Conservation (phyloP, 2,113 vertebrate genomes). For the Psephotus haematonotus region DNA sequence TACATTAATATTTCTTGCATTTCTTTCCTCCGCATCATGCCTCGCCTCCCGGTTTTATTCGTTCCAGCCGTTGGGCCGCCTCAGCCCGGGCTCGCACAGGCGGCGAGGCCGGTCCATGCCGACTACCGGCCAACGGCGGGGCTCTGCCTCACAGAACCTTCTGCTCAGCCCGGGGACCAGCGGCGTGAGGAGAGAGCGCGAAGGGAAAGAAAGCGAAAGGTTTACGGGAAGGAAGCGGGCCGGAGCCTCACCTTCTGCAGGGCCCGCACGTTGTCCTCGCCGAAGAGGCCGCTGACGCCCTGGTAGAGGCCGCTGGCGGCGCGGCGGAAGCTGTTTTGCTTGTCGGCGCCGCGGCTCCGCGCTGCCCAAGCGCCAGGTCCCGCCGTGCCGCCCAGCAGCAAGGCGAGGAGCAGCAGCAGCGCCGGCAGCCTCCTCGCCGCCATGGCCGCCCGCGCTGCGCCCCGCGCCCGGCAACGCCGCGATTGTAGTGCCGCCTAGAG, state of each 20-base stretch:
- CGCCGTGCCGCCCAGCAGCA: conserved; percentile 64
- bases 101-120: neutral
- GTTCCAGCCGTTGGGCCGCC: neutral
- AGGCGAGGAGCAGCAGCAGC: neutral
- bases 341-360: conserved; percentile 78
- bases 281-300: conserved; percentile 84
- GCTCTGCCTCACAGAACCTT: neutral
- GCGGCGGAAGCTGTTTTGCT: conserved; percentile 86
- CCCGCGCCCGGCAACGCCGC: neutral
- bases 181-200: neutral
- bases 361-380: conserved; percentile 72
- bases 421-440: neutral
- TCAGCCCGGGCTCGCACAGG: neutral
- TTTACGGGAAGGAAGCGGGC: neutral
- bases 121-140: neutral
- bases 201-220: neutral
- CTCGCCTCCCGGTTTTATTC: neutral
- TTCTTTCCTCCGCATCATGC: neutral
- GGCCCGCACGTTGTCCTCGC: conserved; percentile 89
- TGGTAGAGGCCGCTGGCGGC: conserved; percentile 86
- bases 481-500: neutral
- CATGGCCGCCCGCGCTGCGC: neutral
- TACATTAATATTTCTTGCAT: rapidly evolving
- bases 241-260: conserved; percentile 83
- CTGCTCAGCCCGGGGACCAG: neutral